Evolutionary conservation across 1,140 invertebrate species (phyloP), one percentile per base, ranked within the genome.

Genomic region (Pogonognathellus flavescens): DNA sequence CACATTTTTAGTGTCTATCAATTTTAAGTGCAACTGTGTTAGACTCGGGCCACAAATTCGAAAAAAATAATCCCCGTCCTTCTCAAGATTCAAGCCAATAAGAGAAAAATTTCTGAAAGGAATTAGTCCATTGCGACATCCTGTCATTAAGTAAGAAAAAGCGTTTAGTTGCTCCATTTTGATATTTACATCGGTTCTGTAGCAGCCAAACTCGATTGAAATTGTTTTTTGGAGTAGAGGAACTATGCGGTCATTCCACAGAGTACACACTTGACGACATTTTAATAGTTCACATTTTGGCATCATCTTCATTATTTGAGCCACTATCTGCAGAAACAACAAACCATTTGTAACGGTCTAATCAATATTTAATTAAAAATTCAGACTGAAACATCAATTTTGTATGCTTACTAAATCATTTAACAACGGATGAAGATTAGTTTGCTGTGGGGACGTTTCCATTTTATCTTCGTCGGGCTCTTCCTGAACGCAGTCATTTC

Each of bases 1-100:
- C 31, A 76, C 16, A 31, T 31, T 41, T 6, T 76, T 50, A 1
- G 31, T 76, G 41, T 76, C 70, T 18, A 14, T 76, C 70, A 76
- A 31, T 76, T 76, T 76, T 76, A 76, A 50, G 41, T 76, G 31
- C 70, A 76, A 50, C 9, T 76, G 70, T 76, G n/a, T 76, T 16
- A 76, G 14, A 76, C 31, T 76, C 41, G 70, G 25, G 9, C 70
- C 70, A 76, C 70, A 76, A 76, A 50, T 50, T 49, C 70, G 70
- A 50, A 76, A 76, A 31, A 76, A 76, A 16, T 49, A 76, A 76
- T 76, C 70, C 16, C 70, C 70, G 14, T 76, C 70, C 1, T 41
- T 50, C 11, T 76, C 31, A 50, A 76, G 49, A 76, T 76, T 76
- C 16, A 76, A 20, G n/a, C 31, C 70, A 76, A 76, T 76, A 18